Percentiles rank a stretch among this genome's conserved stretches.
Conservation (phyloP, 2,888 invertebrate species). For the Papilio gigon region DNA sequence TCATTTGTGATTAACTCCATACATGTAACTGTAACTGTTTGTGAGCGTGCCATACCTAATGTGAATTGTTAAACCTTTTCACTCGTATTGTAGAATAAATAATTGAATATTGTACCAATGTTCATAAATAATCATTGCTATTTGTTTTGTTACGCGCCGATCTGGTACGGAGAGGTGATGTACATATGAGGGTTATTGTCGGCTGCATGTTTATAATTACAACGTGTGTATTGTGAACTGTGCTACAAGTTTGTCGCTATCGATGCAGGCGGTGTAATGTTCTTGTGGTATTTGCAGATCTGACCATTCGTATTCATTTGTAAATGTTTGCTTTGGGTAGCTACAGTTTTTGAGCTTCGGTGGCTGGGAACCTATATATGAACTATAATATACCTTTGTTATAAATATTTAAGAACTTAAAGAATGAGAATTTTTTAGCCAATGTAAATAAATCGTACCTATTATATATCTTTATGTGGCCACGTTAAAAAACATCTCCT, state of each 20-base stretch:
- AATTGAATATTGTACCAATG: slow-evolving; percentile 11
- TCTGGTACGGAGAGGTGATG: slow-evolving; percentile 2
- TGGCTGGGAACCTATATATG: not conserved
- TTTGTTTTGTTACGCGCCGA: not conserved
- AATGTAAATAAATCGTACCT: too few species aligned
- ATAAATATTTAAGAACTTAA: not conserved
- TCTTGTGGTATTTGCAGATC: not conserved
- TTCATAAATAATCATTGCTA: slow-evolving; percentile 11
- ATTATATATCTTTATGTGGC: too few species aligned
- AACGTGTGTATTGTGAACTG: not conserved
- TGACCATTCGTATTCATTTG: too few species aligned
- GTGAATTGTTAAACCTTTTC: slow-evolving; percentile 43
- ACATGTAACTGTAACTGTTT: slow-evolving; percentile 48
- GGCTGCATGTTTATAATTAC: slow-evolving; percentile 20
- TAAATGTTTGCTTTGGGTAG: slow-evolving; percentile 10
- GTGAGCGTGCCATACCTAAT: slow-evolving; percentile 76
- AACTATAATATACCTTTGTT: not conserved
- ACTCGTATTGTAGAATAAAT: slow-evolving; percentile 9
- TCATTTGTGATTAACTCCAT: slow-evolving; percentile 64
- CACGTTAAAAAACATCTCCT: not conserved
- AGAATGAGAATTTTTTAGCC: not conserved
- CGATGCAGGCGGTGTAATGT: not conserved
- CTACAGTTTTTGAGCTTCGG: slow-evolving; percentile 7
- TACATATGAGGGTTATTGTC: not conserved
- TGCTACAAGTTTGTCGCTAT: not conserved